phyloP scores from a whole-genome alignment of 1,140 invertebrate genomes.

The Meloidogyne floridensis region DNA sequence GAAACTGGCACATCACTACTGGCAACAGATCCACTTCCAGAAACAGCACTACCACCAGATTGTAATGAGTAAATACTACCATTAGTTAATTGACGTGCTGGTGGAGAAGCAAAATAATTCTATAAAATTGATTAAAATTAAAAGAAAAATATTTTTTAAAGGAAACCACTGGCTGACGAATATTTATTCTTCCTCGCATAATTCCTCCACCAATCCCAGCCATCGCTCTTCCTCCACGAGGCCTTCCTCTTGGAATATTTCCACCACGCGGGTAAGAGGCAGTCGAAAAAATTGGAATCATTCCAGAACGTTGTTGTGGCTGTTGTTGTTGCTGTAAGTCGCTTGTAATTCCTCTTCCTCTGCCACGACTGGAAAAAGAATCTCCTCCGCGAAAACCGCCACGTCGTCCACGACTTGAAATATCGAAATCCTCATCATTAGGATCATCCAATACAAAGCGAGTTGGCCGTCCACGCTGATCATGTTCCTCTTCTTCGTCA shows the following conservation, averaged over 20 bases:
- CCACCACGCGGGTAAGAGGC: background rate
- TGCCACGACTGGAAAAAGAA: background rate
- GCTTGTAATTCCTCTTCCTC: background rate
- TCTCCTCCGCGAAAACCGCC: slow-evolving; percentile 16
- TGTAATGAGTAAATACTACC: background rate
- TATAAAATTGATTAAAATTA: background rate
- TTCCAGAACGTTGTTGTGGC: background rate
- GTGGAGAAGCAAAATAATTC: slow-evolving; percentile 12
- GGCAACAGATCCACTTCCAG: background rate
- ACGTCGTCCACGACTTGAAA: slow-evolving; percentile 23
- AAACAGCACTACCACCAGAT: background rate
- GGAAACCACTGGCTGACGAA: background rate
- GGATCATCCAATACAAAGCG: slow-evolving; percentile 26
- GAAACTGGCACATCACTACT: background rate
- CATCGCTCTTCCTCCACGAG: slow-evolving; percentile 28
- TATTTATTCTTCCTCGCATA: slow-evolving; percentile 22
- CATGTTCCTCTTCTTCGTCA: slow-evolving; percentile 38
- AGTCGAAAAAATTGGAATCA: background rate
- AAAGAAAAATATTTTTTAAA: background rate
- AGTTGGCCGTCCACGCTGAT: background rate
- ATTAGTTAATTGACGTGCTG: background rate
- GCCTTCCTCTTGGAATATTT: slow-evolving; percentile 15
- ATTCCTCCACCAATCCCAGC: slow-evolving; percentile 15
- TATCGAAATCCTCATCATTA: slow-evolving; percentile 23
- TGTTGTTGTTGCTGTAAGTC: background rate